Evolutionary conservation across 2,113 vertebrate species (phyloP), one percentile per base, ranked within the genome.

Genomic region (Terrapene triunguis): DNA sequence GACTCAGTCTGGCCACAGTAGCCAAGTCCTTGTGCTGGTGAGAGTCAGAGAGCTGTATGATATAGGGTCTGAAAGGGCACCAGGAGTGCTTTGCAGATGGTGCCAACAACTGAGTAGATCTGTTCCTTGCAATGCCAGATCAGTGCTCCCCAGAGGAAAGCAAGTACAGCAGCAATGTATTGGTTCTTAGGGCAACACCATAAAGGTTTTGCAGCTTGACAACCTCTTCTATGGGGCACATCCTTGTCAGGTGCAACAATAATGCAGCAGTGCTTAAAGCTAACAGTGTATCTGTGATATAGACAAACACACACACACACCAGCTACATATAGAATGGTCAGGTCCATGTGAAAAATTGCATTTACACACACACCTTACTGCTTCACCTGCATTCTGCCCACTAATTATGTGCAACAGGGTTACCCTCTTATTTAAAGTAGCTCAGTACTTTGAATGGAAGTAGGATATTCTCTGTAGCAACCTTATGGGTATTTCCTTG

Each of bases 371-470:
- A n/a, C 17, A 21, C 17, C 35, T 21, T n/a, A n/a, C 65, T 38
- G 17, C 17, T 69, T 69, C 65, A n/a, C 65, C 65, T n/a, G 35
- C 62, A 10, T 84, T 92, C 29, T 88, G 55, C 11, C 65, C 2
- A 24, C 65, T 89, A 48, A 0, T 2, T n/a, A 90, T 59, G 53
- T 90, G n/a, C 53, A 92, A 4, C 86, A 93, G 24, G 74, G 54
- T 27, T 79, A 74, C 51, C 59, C 72, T 82, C 38, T 88, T 92
- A 69, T 92, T 94, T 91, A 96, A 93, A 86, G 42, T 90, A 62
- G 44, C 19, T 83, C 72, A 97, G 92, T 1, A 94, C 95, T 98
- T 97, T 98, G 96, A 98, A 98, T 97, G 96, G 98, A 98, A 98
- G 97, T 72, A 97, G 72, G 65, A 22, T 97, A 93, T 97, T 97